Conservation (phyloP, 2,888 invertebrate genomes). For the Agrilus biguttatus region DNA sequence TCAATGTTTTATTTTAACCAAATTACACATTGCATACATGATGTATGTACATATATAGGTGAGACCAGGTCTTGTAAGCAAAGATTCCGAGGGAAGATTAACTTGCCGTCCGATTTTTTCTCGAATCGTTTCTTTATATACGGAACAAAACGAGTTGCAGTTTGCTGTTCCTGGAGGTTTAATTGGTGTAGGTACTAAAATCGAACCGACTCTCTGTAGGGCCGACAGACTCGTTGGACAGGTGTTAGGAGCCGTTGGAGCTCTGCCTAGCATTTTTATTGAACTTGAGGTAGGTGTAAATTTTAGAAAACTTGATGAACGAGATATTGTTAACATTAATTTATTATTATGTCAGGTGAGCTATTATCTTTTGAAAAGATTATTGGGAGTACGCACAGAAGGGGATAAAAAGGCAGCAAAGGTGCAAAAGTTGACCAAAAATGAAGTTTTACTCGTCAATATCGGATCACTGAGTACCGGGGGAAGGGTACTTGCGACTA, state of each 20-base stretch:
- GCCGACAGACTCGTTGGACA: slow-evolving; percentile 98
- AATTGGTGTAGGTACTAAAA: slow-evolving; percentile 97
- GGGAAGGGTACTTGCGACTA: slow-evolving; percentile 86
- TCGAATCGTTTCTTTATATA: slow-evolving; percentile 89
- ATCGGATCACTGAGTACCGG: slow-evolving; percentile 98
- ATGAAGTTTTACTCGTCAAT: slow-evolving; percentile 90
- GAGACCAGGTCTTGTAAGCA: slow-evolving; percentile 92
- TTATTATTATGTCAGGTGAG: slow-evolving; percentile 35
- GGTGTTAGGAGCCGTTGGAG: slow-evolving; percentile 81
- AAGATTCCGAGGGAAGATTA: slow-evolving; percentile 88
- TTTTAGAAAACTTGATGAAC: neutral
- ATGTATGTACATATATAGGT: slow-evolving; percentile 29
- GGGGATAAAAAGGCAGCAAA: slow-evolving; percentile 98
- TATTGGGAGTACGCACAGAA: slow-evolving; percentile 95
- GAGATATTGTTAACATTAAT: slow-evolving; percentile 1
- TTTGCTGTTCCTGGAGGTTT: slow-evolving; percentile 99
- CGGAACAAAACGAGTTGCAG: slow-evolving; percentile 96
- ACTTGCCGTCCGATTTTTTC: slow-evolving; percentile 96
- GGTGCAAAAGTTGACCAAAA: slow-evolving; percentile 82
- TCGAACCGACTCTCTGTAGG: slow-evolving; percentile 96
- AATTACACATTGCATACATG: too few species aligned
- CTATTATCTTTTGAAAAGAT: slow-evolving; percentile 87
- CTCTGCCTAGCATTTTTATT: slow-evolving; percentile 92
- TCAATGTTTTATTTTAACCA: neutral
- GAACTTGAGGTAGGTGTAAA: slow-evolving; percentile 83